phyloP scores from a whole-genome alignment of 2,888 invertebrate species.

The Drosophila ochracea region DNA sequence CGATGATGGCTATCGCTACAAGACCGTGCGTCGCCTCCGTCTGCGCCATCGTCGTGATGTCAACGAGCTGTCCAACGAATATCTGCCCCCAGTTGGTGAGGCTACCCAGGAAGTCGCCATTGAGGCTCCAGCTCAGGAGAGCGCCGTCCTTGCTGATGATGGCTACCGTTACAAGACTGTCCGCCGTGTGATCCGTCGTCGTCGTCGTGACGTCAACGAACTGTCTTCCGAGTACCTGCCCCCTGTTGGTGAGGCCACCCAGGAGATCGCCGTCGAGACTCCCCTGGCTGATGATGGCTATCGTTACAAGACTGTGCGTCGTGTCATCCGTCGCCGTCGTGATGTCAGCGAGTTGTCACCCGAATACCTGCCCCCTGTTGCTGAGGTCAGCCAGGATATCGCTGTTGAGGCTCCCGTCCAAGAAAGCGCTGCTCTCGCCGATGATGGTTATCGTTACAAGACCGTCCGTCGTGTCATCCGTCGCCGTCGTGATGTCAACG shows the following conservation, averaged over 20 bases:
- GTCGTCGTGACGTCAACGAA: slow-evolving; percentile 76
- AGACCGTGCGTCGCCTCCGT: slow-evolving; percentile 77
- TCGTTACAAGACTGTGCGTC: slow-evolving; percentile 77
- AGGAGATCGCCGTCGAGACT: slow-evolving; percentile 45
- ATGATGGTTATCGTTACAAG: slow-evolving; percentile 78
- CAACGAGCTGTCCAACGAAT: slow-evolving; percentile 70
- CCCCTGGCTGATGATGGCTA: slow-evolving; percentile 78
- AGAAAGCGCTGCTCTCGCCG: slow-evolving; percentile 49
- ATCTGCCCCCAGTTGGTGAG: slow-evolving; percentile 67
- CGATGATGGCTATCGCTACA: slow-evolving; percentile 84
- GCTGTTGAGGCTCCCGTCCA: slow-evolving; percentile 34
- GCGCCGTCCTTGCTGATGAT: slow-evolving; percentile 59
- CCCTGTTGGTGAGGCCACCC: slow-evolving; percentile 50
- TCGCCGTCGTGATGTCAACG: slow-evolving; percentile 72
- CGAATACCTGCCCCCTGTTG: slow-evolving; percentile 74
- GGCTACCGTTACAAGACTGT: slow-evolving; percentile 77
- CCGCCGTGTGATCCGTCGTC: slow-evolving; percentile 69
- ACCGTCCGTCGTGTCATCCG: slow-evolving; percentile 72
- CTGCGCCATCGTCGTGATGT: slow-evolving; percentile 78
- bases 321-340: slow-evolving; percentile 71
- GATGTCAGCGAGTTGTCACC: slow-evolving; percentile 73
- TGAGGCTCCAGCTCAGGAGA: slow-evolving; percentile 31
- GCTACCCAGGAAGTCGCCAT: slow-evolving; percentile 38
- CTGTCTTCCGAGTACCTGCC: slow-evolving; percentile 71
- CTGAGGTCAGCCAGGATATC: slow-evolving; percentile 33